These are phyloP conservation scores for Martes flavigula DNA, from an alignment of 2,797 vertebrate genomes.

Conservation along the genomic window DNA sequence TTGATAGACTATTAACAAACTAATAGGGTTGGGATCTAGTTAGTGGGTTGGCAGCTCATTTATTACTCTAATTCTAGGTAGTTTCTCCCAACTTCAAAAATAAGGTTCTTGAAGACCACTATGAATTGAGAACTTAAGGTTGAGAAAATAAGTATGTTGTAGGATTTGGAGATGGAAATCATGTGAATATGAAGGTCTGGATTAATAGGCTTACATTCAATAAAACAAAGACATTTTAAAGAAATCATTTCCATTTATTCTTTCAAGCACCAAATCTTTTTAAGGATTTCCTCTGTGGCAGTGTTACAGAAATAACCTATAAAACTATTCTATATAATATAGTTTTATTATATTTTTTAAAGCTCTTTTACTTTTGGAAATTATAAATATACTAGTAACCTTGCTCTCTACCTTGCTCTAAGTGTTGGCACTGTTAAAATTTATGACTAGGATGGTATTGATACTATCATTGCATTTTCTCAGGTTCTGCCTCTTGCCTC, in stretches of 20 bases:
- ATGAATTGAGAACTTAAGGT: neutral
- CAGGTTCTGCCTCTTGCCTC: neutral
- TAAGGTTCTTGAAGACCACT: neutral
- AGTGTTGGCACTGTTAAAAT: neutral
- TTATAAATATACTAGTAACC: neutral
- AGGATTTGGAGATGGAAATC: neutral
- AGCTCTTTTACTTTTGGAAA: constrained; percentile 14
- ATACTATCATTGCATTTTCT: neutral
- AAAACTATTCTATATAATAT: neutral
- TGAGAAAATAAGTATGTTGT: neutral
- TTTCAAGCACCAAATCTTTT: neutral
- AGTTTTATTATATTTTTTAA: constrained; percentile 22
- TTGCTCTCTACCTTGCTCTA: neutral
- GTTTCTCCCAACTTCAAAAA: neutral
- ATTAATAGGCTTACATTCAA: neutral
- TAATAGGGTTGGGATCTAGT: neutral
- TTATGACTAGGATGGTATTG: neutral
- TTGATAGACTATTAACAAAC: neutral
- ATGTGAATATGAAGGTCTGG: neutral
- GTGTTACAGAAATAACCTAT: neutral
- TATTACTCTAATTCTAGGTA: neutral
- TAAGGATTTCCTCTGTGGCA: constrained; percentile 3
- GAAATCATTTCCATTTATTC: neutral
- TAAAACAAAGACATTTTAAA: neutral
- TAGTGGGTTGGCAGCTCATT: neutral